phyloP scores from a whole-genome alignment of 2,888 invertebrate species.

The Palloptera scutellata region DNA sequence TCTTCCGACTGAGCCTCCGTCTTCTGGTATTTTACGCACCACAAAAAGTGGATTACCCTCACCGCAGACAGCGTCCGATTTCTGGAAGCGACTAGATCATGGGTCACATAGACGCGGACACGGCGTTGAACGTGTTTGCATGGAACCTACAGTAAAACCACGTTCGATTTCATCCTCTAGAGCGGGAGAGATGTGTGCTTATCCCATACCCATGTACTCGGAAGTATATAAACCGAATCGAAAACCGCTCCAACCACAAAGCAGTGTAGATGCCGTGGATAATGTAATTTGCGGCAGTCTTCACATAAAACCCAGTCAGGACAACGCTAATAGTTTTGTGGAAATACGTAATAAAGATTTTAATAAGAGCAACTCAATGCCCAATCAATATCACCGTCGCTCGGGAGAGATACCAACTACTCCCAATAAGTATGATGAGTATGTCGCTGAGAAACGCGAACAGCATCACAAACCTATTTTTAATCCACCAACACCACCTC shows the following conservation, averaged over 20 bases:
- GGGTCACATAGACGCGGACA: slow-evolving; percentile 60
- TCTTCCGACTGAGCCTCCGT: slow-evolving; percentile 37
- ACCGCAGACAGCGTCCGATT: slow-evolving; percentile 66
- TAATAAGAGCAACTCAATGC: slow-evolving; percentile 61
- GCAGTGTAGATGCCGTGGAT: slow-evolving; percentile 43
- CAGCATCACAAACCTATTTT: slow-evolving; percentile 51
- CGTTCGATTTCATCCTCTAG: slow-evolving; percentile 60
- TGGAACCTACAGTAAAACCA: slow-evolving; percentile 47
- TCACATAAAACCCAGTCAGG: slow-evolving; percentile 56
- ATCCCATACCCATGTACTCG: slow-evolving; percentile 59
- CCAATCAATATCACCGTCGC: slow-evolving; percentile 57
- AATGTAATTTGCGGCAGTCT: slow-evolving; percentile 58
- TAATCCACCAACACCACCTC: slow-evolving; percentile 47
- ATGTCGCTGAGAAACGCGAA: slow-evolving; percentile 59
- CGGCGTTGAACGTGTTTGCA: slow-evolving; percentile 35
- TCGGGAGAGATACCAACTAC: slow-evolving; percentile 51
- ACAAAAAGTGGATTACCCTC: slow-evolving; percentile 57
- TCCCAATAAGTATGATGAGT: slow-evolving; percentile 62
- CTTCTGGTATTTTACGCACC: slow-evolving; percentile 56
- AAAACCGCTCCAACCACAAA: slow-evolving; percentile 26
- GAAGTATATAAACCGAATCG: slow-evolving; percentile 59
- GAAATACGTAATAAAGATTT: slow-evolving; percentile 56
- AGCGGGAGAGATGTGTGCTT: slow-evolving; percentile 50
- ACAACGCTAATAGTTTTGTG: slow-evolving; percentile 51
- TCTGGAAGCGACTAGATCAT: slow-evolving; percentile 72